Evolutionary conservation across 2,113 vertebrate species (phyloP).

Genomic region (Psophia crepitans): DNA sequence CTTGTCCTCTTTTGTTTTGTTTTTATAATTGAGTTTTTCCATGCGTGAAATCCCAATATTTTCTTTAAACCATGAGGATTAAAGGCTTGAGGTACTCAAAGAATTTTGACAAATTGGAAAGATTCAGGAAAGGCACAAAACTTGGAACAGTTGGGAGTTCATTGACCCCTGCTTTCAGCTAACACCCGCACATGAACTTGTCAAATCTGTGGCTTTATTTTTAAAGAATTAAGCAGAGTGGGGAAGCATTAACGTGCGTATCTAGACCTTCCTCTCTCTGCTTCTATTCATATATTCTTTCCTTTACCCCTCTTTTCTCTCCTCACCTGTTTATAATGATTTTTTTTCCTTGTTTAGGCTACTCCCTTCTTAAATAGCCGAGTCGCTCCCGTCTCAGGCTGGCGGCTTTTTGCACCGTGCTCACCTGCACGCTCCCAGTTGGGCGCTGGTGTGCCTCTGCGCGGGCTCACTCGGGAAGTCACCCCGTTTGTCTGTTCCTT

Average conservation of each 20-base stretch:
- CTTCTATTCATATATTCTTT: background rate
- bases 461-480: background rate
- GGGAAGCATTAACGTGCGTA: background rate
- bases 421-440: background rate
- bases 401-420: background rate
- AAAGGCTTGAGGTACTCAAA: background rate
- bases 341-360: background rate
- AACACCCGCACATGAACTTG: background rate
- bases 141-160: background rate
- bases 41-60: constrained; percentile 23
- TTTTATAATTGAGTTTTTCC: constrained; percentile 40
- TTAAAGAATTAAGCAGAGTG: background rate
- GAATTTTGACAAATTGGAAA: background rate
- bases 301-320: background rate
- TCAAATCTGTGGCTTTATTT: background rate
- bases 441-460: background rate
- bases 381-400: background rate
- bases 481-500: background rate
- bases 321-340: background rate
- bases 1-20: constrained; percentile 7
- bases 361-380: background rate
- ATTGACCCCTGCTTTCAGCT: background rate
- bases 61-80: background rate
- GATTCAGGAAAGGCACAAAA: background rate
- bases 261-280: background rate